Evolutionary conservation across 2,113 vertebrate genomes (phyloP), one percentile per base, ranked within the genome.

Genomic region (Alligator mississippiensis): DNA sequence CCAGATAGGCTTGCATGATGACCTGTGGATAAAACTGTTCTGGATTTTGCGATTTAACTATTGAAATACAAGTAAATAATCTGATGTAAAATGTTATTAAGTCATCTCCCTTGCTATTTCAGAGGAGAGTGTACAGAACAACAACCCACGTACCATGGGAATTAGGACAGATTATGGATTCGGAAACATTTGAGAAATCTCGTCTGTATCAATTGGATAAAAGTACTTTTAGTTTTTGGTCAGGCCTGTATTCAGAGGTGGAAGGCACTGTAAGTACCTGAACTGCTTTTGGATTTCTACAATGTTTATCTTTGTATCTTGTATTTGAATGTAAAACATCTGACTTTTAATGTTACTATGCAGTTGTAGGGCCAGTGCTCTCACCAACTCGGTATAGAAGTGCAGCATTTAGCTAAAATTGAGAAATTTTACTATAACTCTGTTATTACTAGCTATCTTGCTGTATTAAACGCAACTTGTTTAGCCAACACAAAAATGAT

Each of bases 171-270:
- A 99, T 99, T 90, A 99, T 99, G 98, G 99, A 99, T 92, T 97
- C 98, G 5, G 99, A 99, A 96, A 99, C 99, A 0, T 99, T 99
- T 98, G 99, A 99, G 94, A 99, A 99, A 94, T 99, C 99, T 28
- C 99, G 99, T 61, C 98, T 99, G 24, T 99, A 99, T 97, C 99
- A 99, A 91, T 97, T 99, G 97, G 99, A 99, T 97, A 99, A 99
- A 98, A 99, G 99, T 93, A 99, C 99, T 93, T 99, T 99, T 97
- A 99, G 99, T 95, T 99, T 99, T 96, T 99, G 99, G 99, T 99
- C 99, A 76, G 99, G 99, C 90, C 98, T 99, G 15, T 99, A 99
- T 87, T 99, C 99, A 8, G 99, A 99, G 96, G 97, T 97, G 14
- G 99, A 99, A 97, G 99, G 99, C 93, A 99, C 99, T 90, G 99